Base-by-base conservation (phyloP, 2,113 vertebrate species). In the Hyperopisus bebe region DNA sequence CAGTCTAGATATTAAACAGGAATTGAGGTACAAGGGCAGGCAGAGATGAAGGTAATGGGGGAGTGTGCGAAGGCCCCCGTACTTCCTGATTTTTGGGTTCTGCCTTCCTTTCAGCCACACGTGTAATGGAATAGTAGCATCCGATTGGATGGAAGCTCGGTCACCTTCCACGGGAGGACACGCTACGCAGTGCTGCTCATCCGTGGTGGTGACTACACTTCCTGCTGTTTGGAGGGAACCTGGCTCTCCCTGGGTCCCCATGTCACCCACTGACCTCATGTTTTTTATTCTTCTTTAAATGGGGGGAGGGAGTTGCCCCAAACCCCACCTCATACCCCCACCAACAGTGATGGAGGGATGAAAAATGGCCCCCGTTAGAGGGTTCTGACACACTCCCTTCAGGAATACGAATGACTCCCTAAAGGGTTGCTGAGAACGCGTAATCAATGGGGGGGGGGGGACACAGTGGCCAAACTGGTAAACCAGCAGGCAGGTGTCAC, bases 1-100 rank as follows among this genome's bases (percentile, higher is more conserved):
- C 96, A 95, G 96, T 98, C 97, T 97, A 95, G 95, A 95, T 97
- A 96, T 96, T 96, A 96, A 94, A 91, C 88, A 92, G 92, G 90
- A 94, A 94, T 94, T 92, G 92, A 93, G 92, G 91, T 92, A 91
- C 92, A 93, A 93, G 94, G 93, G 94, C 90, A 80, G 90, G 55
- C 80, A 77, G 48, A 66, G 88, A 51, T 80, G 89, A 48, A 55
- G 88, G 77, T 82, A 87, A 91, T 48, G 74, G 88, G 74, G 90
- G 55, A 35, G 48, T 51, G 17, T 62, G 84, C 39, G 84, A 86
- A 66, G 62, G n/a, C 48, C 46, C 58, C 42, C 44, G 82, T 47
- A 84, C 82, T 84, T 84, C 39, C 82, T 84, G 82, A 11, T 47
- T 24, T n/a, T 47, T 3, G 1, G 44, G 15, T 47, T 27, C 39